Conservation (phyloP, 2,888 invertebrate species). For the Trachelus troglodyta region DNA sequence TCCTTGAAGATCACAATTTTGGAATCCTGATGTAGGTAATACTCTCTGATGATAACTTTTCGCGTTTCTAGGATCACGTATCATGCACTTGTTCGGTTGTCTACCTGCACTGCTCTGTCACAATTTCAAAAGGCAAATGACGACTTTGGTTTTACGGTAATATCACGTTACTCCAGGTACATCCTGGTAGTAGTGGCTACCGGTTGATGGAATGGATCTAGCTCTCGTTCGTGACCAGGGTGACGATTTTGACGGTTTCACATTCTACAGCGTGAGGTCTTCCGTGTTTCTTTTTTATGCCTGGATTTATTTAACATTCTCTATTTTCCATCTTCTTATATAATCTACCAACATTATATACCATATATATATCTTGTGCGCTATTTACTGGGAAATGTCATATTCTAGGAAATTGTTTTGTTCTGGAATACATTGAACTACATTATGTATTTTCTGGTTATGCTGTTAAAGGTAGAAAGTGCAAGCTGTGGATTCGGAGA, state of each 20-base stretch:
- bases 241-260: conserved; percentile 36
- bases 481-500: background rate
- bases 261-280: conserved; percentile 30
- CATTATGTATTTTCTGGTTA: background rate
- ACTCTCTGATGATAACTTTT: background rate
- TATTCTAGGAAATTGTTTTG: background rate
- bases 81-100: background rate
- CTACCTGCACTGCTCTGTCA: conserved; percentile 23
- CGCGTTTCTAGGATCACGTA: background rate
- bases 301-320: background rate
- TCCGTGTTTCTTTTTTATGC: conserved; percentile 15
- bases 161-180: conserved; percentile 15
- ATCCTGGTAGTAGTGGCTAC: conserved; percentile 23
- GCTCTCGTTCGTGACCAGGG: conserved; percentile 57
- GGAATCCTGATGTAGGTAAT: background rate
- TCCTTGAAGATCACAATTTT: background rate
- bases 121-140: conserved; percentile 45
- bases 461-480: background rate
- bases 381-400: background rate
- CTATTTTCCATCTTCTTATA: background rate
- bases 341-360: background rate
- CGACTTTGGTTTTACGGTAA: conserved; percentile 35
- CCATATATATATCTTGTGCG: background rate
- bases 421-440: background rate
- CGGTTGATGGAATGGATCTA: conserved; percentile 59